Evolutionary conservation across 2,797 vertebrate genomes (phyloP), one percentile per base, ranked within the genome.

Genomic region (Enteromius argenteus): DNA sequence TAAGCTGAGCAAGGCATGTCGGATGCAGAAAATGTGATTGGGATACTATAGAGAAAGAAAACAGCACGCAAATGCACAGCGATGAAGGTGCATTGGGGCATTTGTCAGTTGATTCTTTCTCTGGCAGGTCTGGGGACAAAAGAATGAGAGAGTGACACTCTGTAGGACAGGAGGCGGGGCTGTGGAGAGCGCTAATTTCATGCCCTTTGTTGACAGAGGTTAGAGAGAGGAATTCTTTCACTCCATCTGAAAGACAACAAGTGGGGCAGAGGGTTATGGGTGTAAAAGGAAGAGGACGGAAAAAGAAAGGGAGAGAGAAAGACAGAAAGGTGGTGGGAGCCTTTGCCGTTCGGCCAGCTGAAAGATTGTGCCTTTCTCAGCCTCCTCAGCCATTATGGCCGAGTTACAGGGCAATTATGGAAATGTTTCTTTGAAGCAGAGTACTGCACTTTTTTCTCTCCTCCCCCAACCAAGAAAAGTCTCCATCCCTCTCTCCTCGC

Each of bases 381-480:
- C 91, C 92, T 91, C 92, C 92, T 96, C 95, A 95, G 96, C 95
- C 94, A 95, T 97, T 96, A 96, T 96, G 94, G 96, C 96, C 92
- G 89, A 97, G 97, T 97, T 97, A 97, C 97, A 97, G 96, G 96
- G 96, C 96, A 97, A 98, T 98, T 98, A 98, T 98, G 97, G 97
- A 98, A 98, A 99, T 98, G 96, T 62, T 67, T 93, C 97, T 98
- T 98, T 98, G 97, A 98, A 98, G 96, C 96, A 46, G 77, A 93
- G 94, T 94, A 91, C 92, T 95, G 92, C 90, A 91, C 91, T 94
- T 95, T 96, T 95, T 95, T 95, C 94, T 93, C 94, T 92, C 90
- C 92, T 89, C 89, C 87, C 90, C 91, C 92, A 80, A 86, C 60
- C 74, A 81, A 69, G 66, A 76, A 30, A 72, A 79, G 69, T 85